Percentiles rank a stretch among this genome's conserved stretches.
These are phyloP conservation scores for Epizoanthus ramosus DNA, from an alignment of 92 coral and sea anemone genomes.

Conservation along the genomic window DNA sequence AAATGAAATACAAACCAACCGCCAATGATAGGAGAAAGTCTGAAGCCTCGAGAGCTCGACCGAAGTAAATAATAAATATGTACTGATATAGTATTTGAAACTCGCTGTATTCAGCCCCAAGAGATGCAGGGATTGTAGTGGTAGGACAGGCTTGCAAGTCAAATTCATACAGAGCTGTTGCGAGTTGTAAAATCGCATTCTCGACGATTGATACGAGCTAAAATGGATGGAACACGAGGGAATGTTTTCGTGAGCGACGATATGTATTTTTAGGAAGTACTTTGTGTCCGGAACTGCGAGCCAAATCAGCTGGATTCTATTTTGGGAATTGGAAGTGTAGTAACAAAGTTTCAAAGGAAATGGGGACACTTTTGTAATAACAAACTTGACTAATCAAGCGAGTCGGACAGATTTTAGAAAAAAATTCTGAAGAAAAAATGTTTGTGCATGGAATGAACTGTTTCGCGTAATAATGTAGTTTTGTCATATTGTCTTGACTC, in stretches of 20 bases:
- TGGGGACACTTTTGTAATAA: conserved; percentile 40
- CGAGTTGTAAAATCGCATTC: not conserved
- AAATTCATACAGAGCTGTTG: not conserved
- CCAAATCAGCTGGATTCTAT: conserved; percentile 37
- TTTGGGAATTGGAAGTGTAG: conserved; percentile 28
- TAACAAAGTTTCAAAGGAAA: conserved; percentile 15
- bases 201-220: not conserved
- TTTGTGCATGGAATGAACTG: conserved; percentile 21
- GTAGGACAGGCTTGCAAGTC: not conserved
- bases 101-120: conserved; percentile 30
- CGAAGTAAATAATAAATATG: conserved; percentile 53
- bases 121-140: not conserved
- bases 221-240: not conserved
- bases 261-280: not conserved
- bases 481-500: not conserved
- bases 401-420: conserved; percentile 21
- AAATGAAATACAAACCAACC: conserved; percentile 62
- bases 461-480: not conserved
- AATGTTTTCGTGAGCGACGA: conserved; percentile 19
- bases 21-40: conserved; percentile 71
- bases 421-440: not conserved
- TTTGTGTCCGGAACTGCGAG: conserved; percentile 32
- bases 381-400: conserved; percentile 19
- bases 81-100: conserved; percentile 9
- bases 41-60: conserved; percentile 78